Percentiles rank a stretch among this genome's conserved stretches.
phyloP scores from a whole-genome alignment of 2,888 invertebrate species.

The Diabrotica balteata region DNA sequence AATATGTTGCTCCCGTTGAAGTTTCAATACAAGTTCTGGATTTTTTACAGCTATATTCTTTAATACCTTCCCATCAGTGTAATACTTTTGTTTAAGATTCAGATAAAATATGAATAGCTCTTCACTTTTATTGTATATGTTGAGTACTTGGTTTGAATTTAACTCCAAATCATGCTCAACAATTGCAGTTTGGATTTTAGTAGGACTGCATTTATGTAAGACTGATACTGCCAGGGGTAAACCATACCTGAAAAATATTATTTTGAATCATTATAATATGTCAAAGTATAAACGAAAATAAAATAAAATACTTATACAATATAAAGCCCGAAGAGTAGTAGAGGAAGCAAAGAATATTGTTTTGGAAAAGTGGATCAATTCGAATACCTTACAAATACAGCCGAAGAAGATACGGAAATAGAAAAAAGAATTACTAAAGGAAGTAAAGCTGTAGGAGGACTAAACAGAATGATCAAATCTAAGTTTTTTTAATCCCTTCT shows the following conservation, averaged over 20 bases:
- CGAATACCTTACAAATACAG: too few species aligned
- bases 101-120: slow-evolving; percentile 37
- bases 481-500: too few species aligned
- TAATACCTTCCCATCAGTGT: slow-evolving; percentile 34
- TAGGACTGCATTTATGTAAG: slow-evolving; percentile 40
- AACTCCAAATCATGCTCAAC: slow-evolving; percentile 34
- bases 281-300: too few species aligned
- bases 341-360: too few species aligned
- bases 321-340: too few species aligned
- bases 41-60: slow-evolving; percentile 33
- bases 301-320: too few species aligned
- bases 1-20: slow-evolving; percentile 23
- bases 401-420: too few species aligned
- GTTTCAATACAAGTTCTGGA: slow-evolving; percentile 33
- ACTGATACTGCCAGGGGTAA: slow-evolving; percentile 35
- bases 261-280: neutral
- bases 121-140: slow-evolving; percentile 36
- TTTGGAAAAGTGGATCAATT: too few species aligned
- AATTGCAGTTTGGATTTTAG: slow-evolving; percentile 38
- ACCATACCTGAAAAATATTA: slow-evolving; percentile 43
- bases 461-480: too few species aligned
- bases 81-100: slow-evolving; percentile 12
- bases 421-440: too few species aligned
- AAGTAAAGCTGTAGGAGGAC: too few species aligned
- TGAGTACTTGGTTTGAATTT: slow-evolving; percentile 38